phyloP scores from a whole-genome alignment of 2,888 invertebrate genomes.

The Harpagoxenus sublaevis region DNA sequence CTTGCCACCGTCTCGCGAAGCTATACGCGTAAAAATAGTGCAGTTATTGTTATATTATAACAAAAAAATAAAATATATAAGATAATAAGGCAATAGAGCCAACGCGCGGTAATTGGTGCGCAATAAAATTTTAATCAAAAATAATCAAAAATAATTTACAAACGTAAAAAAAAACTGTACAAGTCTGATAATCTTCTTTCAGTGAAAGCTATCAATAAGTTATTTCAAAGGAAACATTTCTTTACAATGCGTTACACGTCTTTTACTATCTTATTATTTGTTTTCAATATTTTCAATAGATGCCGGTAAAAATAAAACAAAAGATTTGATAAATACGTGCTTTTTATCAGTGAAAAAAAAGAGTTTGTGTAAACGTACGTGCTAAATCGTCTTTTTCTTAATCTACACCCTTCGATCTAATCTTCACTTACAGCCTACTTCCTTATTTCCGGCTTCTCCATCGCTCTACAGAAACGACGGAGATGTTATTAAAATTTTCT shows the following conservation, averaged over 20 bases:
- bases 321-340: not conserved
- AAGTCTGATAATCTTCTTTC: not conserved
- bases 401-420: not conserved
- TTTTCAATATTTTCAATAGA: not conserved
- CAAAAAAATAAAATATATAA: no score
- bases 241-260: not conserved
- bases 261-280: not conserved
- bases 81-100: no score
- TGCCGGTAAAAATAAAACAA: not conserved
- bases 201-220: not conserved
- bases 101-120: no score
- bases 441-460: not conserved
- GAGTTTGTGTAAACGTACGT: not conserved
- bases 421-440: not conserved
- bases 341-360: no score
- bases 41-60: not conserved
- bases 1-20: not conserved
- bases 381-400: not conserved
- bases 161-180: not conserved
- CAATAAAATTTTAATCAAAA: no score
- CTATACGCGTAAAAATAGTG: not conserved
- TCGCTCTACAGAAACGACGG: conserved; percentile 2
- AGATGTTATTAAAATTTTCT: conserved; percentile 66
- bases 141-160: no score
- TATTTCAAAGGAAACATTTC: not conserved